Percentiles rank a stretch among this genome's conserved stretches.
These are phyloP conservation scores for Cyaniris semiargus DNA, from an alignment of 2,888 invertebrate species.

Conservation along the genomic window DNA sequence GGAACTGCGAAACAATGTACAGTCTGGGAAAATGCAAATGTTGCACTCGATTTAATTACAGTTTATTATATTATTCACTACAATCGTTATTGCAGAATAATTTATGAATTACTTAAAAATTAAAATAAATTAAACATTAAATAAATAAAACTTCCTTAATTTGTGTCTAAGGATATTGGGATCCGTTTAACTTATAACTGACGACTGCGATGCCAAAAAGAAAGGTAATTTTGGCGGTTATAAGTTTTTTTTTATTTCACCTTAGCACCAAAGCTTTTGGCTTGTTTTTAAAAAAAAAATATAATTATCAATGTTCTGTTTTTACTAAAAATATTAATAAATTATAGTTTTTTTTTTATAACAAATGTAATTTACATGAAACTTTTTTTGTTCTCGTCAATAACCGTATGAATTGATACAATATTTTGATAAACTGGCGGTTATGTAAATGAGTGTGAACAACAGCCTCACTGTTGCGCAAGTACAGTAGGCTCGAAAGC, in stretches of 20 bases:
- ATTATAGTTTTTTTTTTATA: too few relatives aligned
- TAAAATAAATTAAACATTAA: not conserved
- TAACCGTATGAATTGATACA: not conserved
- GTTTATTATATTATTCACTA: not conserved
- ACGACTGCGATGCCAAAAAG: too few relatives aligned
- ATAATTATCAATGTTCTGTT: too few relatives aligned
- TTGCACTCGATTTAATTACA: slow-evolving; percentile 18
- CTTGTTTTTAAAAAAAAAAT: too few relatives aligned
- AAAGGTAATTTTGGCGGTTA: too few relatives aligned
- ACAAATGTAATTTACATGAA: too few relatives aligned
- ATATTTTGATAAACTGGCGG: not conserved
- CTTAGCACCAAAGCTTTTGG: too few relatives aligned
- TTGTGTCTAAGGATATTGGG: not conserved
- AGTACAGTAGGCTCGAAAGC: slow-evolving; percentile 46
- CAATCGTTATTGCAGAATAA: not conserved
- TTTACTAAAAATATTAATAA: too few relatives aligned
- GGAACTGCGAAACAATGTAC: slow-evolving; percentile 10
- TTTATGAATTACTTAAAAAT: not conserved
- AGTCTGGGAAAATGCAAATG: slow-evolving; percentile 6
- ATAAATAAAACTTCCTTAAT: too few relatives aligned
- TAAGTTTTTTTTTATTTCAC: too few relatives aligned
- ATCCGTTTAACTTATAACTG: not conserved
- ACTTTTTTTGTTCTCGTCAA: not conserved
- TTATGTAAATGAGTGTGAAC: slow-evolving; percentile 28
- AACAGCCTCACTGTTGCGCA: slow-evolving; percentile 45